Evolutionary conservation across 2,888 invertebrate genomes (phyloP).

Genomic region (Megalurothrips usitatus): DNA sequence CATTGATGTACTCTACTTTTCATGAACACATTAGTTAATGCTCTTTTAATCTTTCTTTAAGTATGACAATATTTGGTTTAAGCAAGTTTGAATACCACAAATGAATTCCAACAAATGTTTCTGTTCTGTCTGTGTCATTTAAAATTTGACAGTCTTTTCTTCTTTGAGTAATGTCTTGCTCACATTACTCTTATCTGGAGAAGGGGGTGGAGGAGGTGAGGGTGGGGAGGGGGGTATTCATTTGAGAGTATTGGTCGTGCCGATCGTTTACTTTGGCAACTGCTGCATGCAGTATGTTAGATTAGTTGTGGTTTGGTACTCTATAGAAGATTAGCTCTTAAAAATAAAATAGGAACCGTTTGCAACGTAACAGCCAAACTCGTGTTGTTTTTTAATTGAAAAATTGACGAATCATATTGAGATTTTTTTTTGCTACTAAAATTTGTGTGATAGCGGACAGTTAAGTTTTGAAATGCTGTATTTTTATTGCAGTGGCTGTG

Average conservation of each 20-base stretch:
- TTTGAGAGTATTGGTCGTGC: too few relatives aligned
- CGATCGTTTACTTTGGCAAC: too few relatives aligned
- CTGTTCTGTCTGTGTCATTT: background rate
- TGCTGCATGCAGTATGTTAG: too few relatives aligned
- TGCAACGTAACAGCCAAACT: background rate
- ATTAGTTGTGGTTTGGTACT: too few relatives aligned
- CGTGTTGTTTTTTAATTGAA: background rate
- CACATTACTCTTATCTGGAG: background rate
- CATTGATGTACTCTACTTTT: background rate
- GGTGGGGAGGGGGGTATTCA: background rate
- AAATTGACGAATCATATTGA: too few relatives aligned
- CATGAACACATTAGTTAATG: background rate
- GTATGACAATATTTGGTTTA: background rate
- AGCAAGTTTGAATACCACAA: background rate
- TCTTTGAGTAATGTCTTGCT: background rate
- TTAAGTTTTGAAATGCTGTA: background rate
- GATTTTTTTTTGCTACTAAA: background rate
- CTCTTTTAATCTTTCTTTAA: background rate
- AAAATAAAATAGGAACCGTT: too few relatives aligned
- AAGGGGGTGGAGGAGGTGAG: background rate
- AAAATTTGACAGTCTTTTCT: background rate
- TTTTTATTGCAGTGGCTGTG: slow-evolving; percentile 2
- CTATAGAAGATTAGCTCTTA: too few relatives aligned
- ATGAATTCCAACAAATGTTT: background rate
- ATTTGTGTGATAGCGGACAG: background rate